Evolutionary conservation across 2,797 vertebrate species (phyloP).

Genomic region (Delichon dasypus): DNA sequence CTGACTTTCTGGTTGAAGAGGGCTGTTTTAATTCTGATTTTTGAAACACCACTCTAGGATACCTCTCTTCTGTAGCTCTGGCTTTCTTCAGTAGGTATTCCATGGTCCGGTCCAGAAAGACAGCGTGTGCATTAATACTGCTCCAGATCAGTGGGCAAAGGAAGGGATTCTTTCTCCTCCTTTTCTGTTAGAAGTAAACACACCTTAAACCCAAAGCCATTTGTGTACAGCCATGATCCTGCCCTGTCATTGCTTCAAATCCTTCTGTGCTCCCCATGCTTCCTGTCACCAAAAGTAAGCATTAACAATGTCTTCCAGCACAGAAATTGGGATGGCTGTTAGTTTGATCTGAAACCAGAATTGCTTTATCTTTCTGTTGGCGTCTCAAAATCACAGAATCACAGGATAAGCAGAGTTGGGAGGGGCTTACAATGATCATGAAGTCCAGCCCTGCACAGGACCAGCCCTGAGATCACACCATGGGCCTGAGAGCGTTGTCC

Average conservation of each 20-base stretch:
- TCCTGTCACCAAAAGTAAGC: background rate
- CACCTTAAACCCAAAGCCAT: background rate
- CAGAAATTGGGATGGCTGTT: background rate
- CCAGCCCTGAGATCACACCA: background rate
- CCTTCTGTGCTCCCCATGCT: background rate
- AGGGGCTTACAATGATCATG: background rate
- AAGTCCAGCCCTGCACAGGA: background rate
- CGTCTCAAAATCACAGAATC: background rate
- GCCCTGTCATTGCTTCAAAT: background rate
- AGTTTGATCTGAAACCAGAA: background rate
- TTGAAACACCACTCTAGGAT: background rate
- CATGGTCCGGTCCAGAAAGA: background rate
- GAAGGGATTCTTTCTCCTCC: background rate
- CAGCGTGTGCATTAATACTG: background rate
- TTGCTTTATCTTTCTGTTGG: background rate
- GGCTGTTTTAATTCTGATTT: background rate
- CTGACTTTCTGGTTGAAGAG: background rate
- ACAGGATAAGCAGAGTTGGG: background rate
- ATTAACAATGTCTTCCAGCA: background rate
- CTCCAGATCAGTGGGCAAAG: background rate
- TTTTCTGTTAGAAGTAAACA: background rate
- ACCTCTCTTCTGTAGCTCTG: background rate
- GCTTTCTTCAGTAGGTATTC: background rate
- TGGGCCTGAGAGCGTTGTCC: background rate
- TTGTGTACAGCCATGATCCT: fast-evolving